phyloP scores from a whole-genome alignment of 2,113 vertebrate species.

The western clawed frog (Xenopus tropicalis) region DNA sequence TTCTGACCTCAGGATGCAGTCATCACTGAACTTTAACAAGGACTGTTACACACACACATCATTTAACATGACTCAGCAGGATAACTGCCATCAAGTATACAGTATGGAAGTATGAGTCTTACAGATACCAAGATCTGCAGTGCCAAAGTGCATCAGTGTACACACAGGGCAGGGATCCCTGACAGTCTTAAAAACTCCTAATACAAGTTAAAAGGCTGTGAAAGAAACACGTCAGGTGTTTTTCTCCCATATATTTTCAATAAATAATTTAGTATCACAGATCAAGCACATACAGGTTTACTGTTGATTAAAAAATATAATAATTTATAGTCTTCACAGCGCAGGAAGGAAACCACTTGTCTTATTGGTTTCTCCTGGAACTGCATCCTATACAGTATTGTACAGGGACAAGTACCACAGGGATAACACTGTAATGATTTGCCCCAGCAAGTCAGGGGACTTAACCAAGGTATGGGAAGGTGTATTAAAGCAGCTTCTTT shows the following conservation, averaged over 20 bases:
- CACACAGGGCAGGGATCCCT: no score
- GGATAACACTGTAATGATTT: conserved; percentile 41
- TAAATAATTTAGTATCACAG: conserved; percentile 44
- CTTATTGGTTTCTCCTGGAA: conserved; percentile 14
- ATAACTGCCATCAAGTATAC: no score
- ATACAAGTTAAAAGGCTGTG: conserved; percentile 2
- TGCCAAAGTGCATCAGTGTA: no score
- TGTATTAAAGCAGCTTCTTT: conserved; percentile 31
- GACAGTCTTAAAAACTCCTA: no score
- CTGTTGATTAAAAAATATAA: conserved; percentile 36
- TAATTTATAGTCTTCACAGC: conserved; percentile 35
- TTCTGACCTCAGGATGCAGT: no score
- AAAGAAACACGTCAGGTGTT: conserved; percentile 17
- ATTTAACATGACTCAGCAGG: no score
- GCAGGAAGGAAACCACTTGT: conserved; percentile 24
- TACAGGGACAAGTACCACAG: conserved; percentile 44
- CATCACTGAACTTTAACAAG: no score
- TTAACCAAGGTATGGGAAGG: conserved; percentile 32
- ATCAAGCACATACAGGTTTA: conserved; percentile 44
- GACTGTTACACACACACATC: no score
- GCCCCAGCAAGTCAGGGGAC: conserved; percentile 24
- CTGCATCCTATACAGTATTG: conserved; percentile 35
- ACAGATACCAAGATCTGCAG: no score
- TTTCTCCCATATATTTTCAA: conserved; percentile 35
- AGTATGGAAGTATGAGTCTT: no score